phyloP scores from a whole-genome alignment of 2,797 vertebrate genomes.

The Pempheris klunzingeri region DNA sequence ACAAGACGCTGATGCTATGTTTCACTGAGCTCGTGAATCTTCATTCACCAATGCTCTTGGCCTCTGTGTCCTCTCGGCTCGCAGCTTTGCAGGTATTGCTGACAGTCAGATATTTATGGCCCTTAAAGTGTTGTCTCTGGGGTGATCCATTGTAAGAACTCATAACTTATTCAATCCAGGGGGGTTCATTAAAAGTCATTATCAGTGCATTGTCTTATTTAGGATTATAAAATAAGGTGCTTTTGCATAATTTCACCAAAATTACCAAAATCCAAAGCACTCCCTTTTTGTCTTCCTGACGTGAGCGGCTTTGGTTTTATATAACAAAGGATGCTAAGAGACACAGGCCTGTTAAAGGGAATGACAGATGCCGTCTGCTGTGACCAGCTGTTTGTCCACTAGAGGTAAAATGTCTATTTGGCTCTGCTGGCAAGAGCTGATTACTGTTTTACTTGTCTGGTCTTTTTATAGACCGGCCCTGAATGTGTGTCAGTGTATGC shows the following conservation, averaged over 20 bases:
- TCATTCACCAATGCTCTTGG: not conserved
- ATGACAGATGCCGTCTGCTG: constrained; percentile 72
- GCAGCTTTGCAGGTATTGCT: constrained; percentile 2
- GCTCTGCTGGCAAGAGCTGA: constrained; percentile 66
- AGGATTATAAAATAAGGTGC: constrained; percentile 15
- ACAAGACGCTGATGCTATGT: not conserved
- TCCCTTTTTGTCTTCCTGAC: constrained; percentile 44
- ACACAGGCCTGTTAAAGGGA: constrained; percentile 61
- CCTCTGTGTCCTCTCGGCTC: constrained; percentile 13
- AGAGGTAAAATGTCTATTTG: constrained; percentile 66
- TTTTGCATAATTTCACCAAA: constrained; percentile 45
- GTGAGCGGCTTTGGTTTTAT: constrained; percentile 63
- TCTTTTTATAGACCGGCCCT: constrained; percentile 70
- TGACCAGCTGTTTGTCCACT: constrained; percentile 73
- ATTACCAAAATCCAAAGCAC: constrained; percentile 42
- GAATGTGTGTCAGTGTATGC: constrained; percentile 49
- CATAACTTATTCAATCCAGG: not conserved
- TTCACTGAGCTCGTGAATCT: constrained; percentile 8
- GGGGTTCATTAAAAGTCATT: constrained; percentile 20
- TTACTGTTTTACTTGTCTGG: constrained; percentile 72
- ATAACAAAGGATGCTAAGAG: constrained; percentile 53
- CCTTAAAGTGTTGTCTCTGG: constrained; percentile 7
- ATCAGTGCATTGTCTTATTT: constrained; percentile 5
- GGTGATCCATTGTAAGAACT: constrained; percentile 10
- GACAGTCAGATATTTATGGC: constrained; percentile 20